A percentile compares a stretch with the other conserved stretches of the same genome.
Evolutionary conservation across 2,888 invertebrate species (phyloP).

Genomic region (Anthoptus insignis): DNA sequence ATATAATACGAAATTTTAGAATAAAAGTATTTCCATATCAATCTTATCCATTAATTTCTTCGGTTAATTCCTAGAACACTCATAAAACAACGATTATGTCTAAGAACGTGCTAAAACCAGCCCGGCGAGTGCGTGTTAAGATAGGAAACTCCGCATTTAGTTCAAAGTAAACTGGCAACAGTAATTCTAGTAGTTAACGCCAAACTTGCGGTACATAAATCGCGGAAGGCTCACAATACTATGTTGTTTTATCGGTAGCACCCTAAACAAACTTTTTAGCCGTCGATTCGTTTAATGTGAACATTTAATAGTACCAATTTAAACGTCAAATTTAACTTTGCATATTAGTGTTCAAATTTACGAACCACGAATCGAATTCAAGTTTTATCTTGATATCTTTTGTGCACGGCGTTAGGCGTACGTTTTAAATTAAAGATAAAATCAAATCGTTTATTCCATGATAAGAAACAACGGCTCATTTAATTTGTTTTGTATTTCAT

Average conservation of each 20-base stretch:
- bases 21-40: too few relatives aligned
- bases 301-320: conserved; percentile 52
- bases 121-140: background rate
- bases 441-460: background rate
- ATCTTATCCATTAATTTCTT: too few relatives aligned
- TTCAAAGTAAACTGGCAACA: conserved; percentile 25
- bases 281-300: conserved; percentile 49
- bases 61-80: too few relatives aligned
- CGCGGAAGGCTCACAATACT: conserved; percentile 29
- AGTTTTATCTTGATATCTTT: conserved; percentile 1
- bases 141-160: conserved; percentile 27
- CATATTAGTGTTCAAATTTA: conserved; percentile 46
- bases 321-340: conserved; percentile 47
- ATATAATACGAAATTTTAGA: too few relatives aligned
- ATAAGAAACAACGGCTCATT: too few relatives aligned
- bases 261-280: conserved; percentile 21
- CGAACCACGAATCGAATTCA: conserved; percentile 2
- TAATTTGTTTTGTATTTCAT: too few relatives aligned
- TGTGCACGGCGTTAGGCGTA: too few relatives aligned
- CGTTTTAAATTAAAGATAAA: background rate
- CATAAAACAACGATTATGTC: too few relatives aligned
- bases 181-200: conserved; percentile 34
- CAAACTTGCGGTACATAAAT: conserved; percentile 34
- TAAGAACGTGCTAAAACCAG: too few relatives aligned
- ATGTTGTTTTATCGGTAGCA: conserved; percentile 34